These are phyloP conservation scores for Columba livia DNA, from an alignment of 2,113 vertebrate genomes.

Conservation along the genomic window DNA sequence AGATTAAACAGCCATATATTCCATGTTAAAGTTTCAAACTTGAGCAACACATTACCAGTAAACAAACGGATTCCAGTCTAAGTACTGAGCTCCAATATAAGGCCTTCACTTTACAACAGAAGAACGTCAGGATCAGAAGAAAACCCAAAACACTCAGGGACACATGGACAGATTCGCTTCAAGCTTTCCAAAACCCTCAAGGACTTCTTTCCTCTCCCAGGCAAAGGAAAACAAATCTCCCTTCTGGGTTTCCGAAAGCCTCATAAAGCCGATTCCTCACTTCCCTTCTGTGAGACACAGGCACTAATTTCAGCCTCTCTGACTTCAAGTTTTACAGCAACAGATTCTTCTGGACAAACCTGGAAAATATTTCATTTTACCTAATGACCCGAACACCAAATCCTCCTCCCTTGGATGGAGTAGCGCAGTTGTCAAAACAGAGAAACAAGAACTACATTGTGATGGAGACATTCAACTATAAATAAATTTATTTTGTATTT, in stretches of 20 bases:
- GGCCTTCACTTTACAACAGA: background rate
- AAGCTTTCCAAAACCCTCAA: background rate
- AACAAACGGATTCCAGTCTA: background rate
- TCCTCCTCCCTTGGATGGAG: background rate
- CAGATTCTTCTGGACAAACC: background rate
- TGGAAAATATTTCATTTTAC: background rate
- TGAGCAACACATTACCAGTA: background rate
- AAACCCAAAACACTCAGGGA: background rate
- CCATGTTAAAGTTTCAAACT: background rate
- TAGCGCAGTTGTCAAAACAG: background rate
- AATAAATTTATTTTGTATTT: background rate
- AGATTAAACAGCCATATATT: background rate
- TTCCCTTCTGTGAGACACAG: background rate
- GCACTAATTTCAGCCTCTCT: background rate
- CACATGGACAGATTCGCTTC: background rate
- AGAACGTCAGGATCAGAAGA: background rate
- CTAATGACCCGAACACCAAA: rapidly evolving
- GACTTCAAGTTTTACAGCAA: background rate
- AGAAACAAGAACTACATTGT: background rate
- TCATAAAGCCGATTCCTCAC: background rate
- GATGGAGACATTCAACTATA: background rate
- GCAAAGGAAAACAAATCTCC: background rate
- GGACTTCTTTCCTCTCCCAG: background rate
- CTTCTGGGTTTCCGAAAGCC: background rate
- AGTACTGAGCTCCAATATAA: background rate